Base-by-base conservation (phyloP, 2,113 vertebrate genomes). In the Zeus faber region DNA sequence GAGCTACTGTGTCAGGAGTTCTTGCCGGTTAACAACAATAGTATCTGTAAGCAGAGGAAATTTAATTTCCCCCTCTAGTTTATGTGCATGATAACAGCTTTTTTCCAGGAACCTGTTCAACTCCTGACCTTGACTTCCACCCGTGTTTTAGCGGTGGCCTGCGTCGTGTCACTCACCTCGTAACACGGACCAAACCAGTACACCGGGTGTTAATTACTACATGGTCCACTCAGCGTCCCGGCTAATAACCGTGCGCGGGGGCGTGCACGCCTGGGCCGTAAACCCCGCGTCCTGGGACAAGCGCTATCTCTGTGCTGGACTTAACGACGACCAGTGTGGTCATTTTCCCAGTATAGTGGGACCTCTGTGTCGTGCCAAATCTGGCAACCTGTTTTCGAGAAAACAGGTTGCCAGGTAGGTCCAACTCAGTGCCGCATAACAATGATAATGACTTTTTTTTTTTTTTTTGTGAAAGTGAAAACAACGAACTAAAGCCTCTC, bases 161-260 rank as follows among this genome's bases (percentile, higher is more conserved):
- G 86, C 80, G 75, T 81, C 83, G 62, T 80, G 72, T 90, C 88
- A 87, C 69, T 80, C 88, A 88, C 88, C 85, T 89, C 79, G 24
- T 86, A 85, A 89, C 75, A 52, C 62, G 77, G 85, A 85, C 87
- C 83, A 80, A 80, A 77, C 75, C 68, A 52, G 68, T 54, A 17
- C 16, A 43, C 24, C n/a, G 41, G 58, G 79, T 25, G 81, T 81
- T 80, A 86, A 89, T 85, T 80, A 70, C 74, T 53, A 44, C 80
- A 66, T 73, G 73, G 65, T 74, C 82, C 76, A 52, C 70, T 71
- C 54, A 23, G 40, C 56, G 69, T 75, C 60, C 74, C 39, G 40
- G 67, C 70, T 76, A 77, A 76, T 77, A 84, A 75, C 57, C 53
- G 54, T n/a, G 9, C 22, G 47, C 14, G 48, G 55, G 69, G 58